phyloP scores from a whole-genome alignment of 2,888 invertebrate species.

The Scrobipalpa atriplicella region DNA sequence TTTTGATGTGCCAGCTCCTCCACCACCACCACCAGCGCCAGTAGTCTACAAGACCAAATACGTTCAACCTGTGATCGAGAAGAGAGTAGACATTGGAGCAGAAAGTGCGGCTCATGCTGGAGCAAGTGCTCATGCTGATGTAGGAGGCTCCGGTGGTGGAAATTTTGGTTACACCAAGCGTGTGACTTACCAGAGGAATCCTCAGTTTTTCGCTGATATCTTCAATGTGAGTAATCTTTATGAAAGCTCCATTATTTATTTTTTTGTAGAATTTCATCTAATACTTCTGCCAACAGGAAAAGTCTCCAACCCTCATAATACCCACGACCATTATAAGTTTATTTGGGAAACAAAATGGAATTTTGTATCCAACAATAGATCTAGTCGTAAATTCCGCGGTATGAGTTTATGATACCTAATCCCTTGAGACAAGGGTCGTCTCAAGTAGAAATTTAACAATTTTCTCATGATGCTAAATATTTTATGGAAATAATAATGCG shows the following conservation, averaged over 20 bases:
- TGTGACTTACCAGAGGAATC: slow-evolving; percentile 59
- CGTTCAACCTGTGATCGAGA: slow-evolving; percentile 51
- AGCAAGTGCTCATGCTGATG: slow-evolving; percentile 38
- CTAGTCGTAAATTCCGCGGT: neutral
- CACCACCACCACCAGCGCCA: slow-evolving; percentile 37
- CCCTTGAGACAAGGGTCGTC: slow-evolving; percentile 10
- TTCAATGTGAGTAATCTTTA: slow-evolving; percentile 81
- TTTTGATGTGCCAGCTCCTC: slow-evolving; percentile 34
- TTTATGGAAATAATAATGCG: neutral
- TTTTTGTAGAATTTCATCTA: too few relatives aligned
- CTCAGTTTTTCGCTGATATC: slow-evolving; percentile 83
- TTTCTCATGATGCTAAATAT: neutral
- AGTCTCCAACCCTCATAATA: neutral
- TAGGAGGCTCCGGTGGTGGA: slow-evolving; percentile 44
- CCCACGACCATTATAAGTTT: neutral
- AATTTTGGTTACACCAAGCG: slow-evolving; percentile 56
- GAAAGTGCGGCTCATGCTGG: slow-evolving; percentile 48
- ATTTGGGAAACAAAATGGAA: neutral
- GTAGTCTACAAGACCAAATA: slow-evolving; percentile 38
- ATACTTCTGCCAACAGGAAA: too few relatives aligned
- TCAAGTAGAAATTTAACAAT: slow-evolving; percentile 1
- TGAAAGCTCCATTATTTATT: too few relatives aligned
- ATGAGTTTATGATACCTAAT: slow-evolving; percentile 12
- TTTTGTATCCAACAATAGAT: neutral
- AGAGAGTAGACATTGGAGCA: slow-evolving; percentile 60